These are phyloP conservation scores for Sicus ferrugineus DNA, from an alignment of 2,888 invertebrate genomes.

Conservation along the genomic window DNA sequence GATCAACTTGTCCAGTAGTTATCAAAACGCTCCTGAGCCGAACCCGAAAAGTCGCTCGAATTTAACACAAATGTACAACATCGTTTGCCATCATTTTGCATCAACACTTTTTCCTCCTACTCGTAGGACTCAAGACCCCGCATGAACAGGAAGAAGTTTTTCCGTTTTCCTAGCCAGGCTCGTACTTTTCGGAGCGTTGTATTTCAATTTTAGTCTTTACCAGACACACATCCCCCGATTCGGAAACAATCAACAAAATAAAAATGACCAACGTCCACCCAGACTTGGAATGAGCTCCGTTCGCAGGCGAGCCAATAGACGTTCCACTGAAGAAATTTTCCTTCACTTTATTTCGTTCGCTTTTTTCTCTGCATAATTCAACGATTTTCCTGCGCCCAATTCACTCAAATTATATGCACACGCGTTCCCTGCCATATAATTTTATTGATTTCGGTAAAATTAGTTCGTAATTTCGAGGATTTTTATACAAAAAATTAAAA, in stretches of 20 bases:
- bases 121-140: too few relatives aligned
- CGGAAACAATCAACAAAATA: slow-evolving; percentile 1
- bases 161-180: too few relatives aligned
- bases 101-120: slow-evolving; percentile 18
- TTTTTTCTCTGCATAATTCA: slow-evolving; percentile 44
- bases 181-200: too few relatives aligned
- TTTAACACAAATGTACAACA: too few relatives aligned
- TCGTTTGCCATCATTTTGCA: too few relatives aligned
- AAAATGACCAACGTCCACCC: slow-evolving; percentile 15
- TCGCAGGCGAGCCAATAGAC: slow-evolving; percentile 21
- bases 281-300: slow-evolving; percentile 4
- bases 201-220: too few relatives aligned
- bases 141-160: too few relatives aligned
- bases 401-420: slow-evolving; percentile 41
- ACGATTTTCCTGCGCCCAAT: slow-evolving; percentile 40
- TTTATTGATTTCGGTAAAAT: slow-evolving; percentile 50
- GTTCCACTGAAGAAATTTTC: slow-evolving; percentile 50
- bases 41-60: too few relatives aligned
- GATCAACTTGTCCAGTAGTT: not conserved
- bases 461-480: slow-evolving; percentile 49
- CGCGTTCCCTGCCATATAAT: slow-evolving; percentile 44
- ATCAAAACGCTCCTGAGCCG: too few relatives aligned
- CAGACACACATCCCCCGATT: too few relatives aligned
- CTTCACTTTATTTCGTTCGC: slow-evolving; percentile 34
- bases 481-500: slow-evolving; percentile 58